Percentiles rank a stretch among this genome's conserved stretches.
These are phyloP conservation scores for Cyclophora albipunctata DNA, from an alignment of 2,888 invertebrate species.

Conservation along the genomic window DNA sequence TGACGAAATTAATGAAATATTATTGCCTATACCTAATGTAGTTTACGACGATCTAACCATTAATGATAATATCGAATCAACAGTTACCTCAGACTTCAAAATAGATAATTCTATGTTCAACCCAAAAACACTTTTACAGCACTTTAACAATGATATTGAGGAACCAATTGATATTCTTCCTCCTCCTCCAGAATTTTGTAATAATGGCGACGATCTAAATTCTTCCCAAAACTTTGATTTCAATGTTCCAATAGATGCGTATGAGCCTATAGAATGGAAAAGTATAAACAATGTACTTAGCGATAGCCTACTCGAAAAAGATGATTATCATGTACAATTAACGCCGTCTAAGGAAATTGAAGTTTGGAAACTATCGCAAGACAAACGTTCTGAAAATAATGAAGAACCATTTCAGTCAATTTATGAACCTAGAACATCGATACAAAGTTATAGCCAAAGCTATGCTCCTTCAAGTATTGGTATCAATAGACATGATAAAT, in stretches of 20 bases:
- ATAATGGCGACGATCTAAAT: conserved; percentile 11
- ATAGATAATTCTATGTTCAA: conserved; percentile 49
- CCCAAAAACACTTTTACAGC: conserved; percentile 52
- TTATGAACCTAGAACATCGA: conserved; percentile 21
- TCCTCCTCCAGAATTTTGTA: conserved; percentile 50
- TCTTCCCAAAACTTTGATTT: background rate
- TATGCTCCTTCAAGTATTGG: conserved; percentile 3
- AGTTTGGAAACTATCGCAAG: conserved; percentile 40
- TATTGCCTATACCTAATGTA: no score
- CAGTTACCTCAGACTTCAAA: conserved; percentile 18
- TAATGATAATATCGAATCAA: background rate
- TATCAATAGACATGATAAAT: conserved; percentile 19
- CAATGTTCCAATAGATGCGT: conserved; percentile 6
- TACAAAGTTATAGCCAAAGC: conserved; percentile 18
- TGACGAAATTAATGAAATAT: no score
- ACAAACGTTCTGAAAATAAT: conserved; percentile 13
- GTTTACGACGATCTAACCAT: background rate
- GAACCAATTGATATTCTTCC: conserved; percentile 34
- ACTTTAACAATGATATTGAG: conserved; percentile 24
- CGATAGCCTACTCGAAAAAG: conserved; percentile 7
- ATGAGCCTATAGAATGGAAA: conserved; percentile 12
- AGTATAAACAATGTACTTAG: background rate
- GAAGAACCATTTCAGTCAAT: conserved; percentile 2
- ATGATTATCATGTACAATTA: conserved; percentile 17
- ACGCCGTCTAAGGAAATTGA: conserved; percentile 40